These are phyloP conservation scores for Caenorhabditis sp. DNA, from an alignment of 2,888 invertebrate species.

Conservation along the genomic window DNA sequence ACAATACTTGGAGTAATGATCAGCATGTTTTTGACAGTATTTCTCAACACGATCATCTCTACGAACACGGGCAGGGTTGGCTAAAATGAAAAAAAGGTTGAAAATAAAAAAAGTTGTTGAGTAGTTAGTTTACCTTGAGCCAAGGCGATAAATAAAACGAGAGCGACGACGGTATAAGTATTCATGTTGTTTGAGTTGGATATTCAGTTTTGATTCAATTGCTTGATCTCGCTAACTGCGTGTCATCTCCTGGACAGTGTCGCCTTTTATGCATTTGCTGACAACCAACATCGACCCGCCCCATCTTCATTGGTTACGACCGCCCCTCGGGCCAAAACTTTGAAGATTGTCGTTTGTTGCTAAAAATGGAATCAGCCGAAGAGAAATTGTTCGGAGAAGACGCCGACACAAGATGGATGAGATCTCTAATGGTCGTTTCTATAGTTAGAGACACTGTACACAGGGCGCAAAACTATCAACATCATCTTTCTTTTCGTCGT, in stretches of 20 bases:
- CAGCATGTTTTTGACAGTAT: conserved; percentile 56
- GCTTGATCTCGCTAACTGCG: conserved; percentile 53
- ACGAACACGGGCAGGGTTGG: conserved; percentile 44
- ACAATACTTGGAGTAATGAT: conserved; percentile 58
- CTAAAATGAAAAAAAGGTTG: conserved; percentile 24
- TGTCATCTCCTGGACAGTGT: conserved; percentile 18
- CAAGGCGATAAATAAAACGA: conserved; percentile 33
- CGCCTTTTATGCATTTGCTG: conserved; percentile 29
- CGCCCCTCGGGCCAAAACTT: conserved; percentile 25
- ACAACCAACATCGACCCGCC: conserved; percentile 17
- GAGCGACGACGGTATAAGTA: conserved; percentile 33
- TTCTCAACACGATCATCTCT: conserved; percentile 42
- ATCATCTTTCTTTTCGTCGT: not conserved
- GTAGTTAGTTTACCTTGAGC: conserved; percentile 32
- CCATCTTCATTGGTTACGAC: conserved; percentile 19
- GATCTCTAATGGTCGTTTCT: conserved; percentile 38
- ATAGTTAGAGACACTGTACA: conserved; percentile 27
- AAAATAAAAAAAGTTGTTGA: not conserved
- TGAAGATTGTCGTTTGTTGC: conserved; percentile 11
- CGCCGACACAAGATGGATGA: conserved; percentile 29
- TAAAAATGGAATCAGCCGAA: conserved; percentile 9
- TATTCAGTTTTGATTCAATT: conserved; percentile 38
- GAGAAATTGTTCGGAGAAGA: conserved; percentile 19
- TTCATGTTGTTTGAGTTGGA: conserved; percentile 28
- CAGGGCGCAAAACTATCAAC: not conserved